A percentile compares a stretch with the other conserved stretches of the same genome.
Evolutionary conservation across 2,888 invertebrate genomes (phyloP).

Genomic region (Noctuana brunneofusca): DNA sequence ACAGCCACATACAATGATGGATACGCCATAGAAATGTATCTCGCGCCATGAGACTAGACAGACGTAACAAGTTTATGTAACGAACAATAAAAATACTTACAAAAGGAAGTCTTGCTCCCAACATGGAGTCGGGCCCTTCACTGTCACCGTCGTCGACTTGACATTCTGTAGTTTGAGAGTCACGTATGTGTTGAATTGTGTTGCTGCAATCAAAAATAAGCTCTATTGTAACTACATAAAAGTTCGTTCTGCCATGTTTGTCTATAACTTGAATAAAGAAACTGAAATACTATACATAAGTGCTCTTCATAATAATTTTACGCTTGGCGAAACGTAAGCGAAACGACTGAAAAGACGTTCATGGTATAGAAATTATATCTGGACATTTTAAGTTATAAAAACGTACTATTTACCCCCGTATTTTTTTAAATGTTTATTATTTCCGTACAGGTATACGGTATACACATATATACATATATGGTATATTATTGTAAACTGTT

Average conservation of each 20-base stretch:
- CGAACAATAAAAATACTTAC: conserved; percentile 86
- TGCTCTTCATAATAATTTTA: conserved; percentile 5
- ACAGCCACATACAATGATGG: not conserved
- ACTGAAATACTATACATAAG: conserved; percentile 16
- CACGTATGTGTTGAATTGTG: conserved; percentile 97
- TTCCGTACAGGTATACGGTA: no score
- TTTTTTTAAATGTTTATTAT: no score
- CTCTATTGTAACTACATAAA: conserved; percentile 30
- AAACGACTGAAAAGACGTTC: conserved; percentile 13
- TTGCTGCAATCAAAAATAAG: conserved; percentile 82
- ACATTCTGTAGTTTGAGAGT: conserved; percentile 98
- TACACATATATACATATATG: no score
- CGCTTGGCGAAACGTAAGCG: conserved; percentile 1
- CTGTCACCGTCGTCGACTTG: conserved; percentile 98
- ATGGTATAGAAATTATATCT: not conserved
- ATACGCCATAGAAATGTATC: not conserved
- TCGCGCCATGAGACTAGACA: not conserved
- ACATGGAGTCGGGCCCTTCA: conserved; percentile 97
- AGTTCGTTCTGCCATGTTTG: not conserved
- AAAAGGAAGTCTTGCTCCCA: conserved; percentile 99
- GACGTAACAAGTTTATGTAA: conserved; percentile 14
- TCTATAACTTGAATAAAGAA: not conserved
- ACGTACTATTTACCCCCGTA: no score
- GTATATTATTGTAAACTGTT: no score
- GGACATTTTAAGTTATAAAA: no score